Percentiles rank a stretch among this genome's conserved stretches.
phyloP scores from a whole-genome alignment of 1,140 invertebrate species.

The Drosophila bifasciata region DNA sequence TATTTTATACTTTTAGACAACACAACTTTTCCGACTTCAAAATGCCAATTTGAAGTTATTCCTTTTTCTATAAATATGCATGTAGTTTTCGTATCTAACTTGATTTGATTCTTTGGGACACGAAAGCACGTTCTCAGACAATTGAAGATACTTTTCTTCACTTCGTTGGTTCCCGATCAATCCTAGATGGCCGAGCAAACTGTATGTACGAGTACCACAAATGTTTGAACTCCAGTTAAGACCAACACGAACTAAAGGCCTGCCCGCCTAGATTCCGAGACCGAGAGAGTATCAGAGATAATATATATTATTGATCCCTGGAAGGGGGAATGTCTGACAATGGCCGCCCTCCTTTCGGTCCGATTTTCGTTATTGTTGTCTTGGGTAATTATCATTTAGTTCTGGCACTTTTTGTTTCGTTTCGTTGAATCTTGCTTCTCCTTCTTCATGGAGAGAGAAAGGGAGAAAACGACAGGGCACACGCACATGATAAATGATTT shows the following conservation, averaged over 20 bases:
- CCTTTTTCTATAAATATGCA: conserved; percentile 1
- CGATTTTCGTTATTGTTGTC: conserved; percentile 21
- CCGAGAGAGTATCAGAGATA: conserved; percentile 40
- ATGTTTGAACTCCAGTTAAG: conserved; percentile 40
- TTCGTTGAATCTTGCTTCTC: conserved; percentile 8
- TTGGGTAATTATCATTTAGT: conserved; percentile 78
- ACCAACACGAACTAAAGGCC: conserved; percentile 28
- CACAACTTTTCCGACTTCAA: conserved; percentile 46
- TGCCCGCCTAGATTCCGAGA: neutral
- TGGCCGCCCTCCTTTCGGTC: conserved; percentile 5
- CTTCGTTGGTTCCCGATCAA: conserved; percentile 27
- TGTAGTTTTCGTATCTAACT: neutral
- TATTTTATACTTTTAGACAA: no score
- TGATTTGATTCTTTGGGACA: no score
- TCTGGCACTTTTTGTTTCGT: conserved; percentile 71
- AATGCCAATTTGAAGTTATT: conserved; percentile 68
- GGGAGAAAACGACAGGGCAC: conserved; percentile 26
- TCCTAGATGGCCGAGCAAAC: no score
- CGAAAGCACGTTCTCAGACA: no score
- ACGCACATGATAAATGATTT: conserved; percentile 82
- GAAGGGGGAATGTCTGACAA: neutral
- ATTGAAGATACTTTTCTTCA: conserved; percentile 28
- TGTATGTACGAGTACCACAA: no score
- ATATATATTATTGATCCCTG: conserved; percentile 42
- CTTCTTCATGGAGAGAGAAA: conserved; percentile 10